Percentiles rank a stretch among this genome's conserved stretches.
Conservation (phyloP, 1,140 invertebrate genomes). For the Panulirus ornatus region DNA sequence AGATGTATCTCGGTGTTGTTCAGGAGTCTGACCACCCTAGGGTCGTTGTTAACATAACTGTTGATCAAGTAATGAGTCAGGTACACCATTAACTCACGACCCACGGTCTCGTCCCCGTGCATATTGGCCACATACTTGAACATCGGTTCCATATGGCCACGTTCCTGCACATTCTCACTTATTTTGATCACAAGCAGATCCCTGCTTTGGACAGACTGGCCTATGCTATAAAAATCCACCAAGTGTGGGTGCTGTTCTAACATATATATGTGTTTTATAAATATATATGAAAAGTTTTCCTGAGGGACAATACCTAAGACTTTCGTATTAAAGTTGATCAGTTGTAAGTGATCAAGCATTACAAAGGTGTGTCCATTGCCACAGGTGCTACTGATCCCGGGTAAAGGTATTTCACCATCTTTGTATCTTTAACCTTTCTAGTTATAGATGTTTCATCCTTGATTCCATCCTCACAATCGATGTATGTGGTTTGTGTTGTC, state of each 20-base stretch:
- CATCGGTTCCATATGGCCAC: conserved; percentile 86
- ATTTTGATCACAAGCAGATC: conserved; percentile 90
- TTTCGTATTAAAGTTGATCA: too few relatives aligned
- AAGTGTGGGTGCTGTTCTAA: conserved; percentile 90
- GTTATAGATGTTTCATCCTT: too few relatives aligned
- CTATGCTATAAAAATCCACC: conserved; percentile 91
- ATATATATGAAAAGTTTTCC: too few relatives aligned
- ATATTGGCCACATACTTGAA: conserved; percentile 98
- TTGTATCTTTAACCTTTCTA: too few relatives aligned
- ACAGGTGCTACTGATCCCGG: too few relatives aligned
- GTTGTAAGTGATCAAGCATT: too few relatives aligned
- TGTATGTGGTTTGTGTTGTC: too few relatives aligned
- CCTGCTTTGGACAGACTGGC: conserved; percentile 87
- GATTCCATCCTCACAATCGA: too few relatives aligned
- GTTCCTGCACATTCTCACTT: conserved; percentile 83
- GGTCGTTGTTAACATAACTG: conserved; percentile 84
- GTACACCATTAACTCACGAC: conserved; percentile 91
- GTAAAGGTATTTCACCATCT: too few relatives aligned
- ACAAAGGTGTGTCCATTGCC: too few relatives aligned
- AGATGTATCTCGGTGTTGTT: conserved; percentile 92
- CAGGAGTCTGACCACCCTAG: conserved; percentile 81
- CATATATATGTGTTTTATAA: too few relatives aligned
- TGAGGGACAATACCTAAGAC: too few relatives aligned
- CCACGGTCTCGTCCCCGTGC: conserved; percentile 98
- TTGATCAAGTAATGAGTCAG: conserved; percentile 90